Percentiles rank a stretch among this genome's conserved stretches.
These are phyloP conservation scores for Scarus forsteni DNA, from an alignment of 2,797 vertebrate species.

Conservation along the genomic window DNA sequence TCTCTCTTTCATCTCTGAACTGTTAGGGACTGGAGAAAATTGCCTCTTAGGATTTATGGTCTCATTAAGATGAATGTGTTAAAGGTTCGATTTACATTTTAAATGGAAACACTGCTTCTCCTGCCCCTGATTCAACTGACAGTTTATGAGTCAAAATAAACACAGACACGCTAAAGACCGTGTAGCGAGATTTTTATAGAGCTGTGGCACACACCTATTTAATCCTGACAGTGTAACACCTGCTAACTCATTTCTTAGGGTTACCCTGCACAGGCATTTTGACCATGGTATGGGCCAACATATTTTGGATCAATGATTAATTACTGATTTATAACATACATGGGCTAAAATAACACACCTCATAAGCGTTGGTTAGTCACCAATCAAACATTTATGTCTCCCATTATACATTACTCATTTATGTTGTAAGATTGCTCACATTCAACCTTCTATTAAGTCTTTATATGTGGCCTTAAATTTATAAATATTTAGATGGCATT, in stretches of 20 bases:
- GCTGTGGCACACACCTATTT: conserved; percentile 16
- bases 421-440: too few species aligned
- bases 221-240: conserved; percentile 22
- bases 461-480: too few species aligned
- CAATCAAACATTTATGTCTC: too few species aligned
- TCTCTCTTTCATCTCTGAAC: conserved; percentile 15
- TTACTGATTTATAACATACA: too few species aligned
- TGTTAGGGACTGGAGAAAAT: conserved; percentile 14
- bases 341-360: too few species aligned
- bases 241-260: conserved; percentile 25
- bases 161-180: conserved; percentile 61
- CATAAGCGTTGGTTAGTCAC: too few species aligned
- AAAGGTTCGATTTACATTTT: conserved; percentile 69
- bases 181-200: conserved; percentile 44
- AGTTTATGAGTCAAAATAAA: conserved; percentile 71
- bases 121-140: conserved; percentile 35
- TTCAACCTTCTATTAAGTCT: too few species aligned
- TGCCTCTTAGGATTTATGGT: conserved; percentile 57
- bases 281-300: neutral
- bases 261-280: conserved; percentile 35
- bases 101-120: conserved; percentile 67
- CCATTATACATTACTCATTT: too few species aligned
- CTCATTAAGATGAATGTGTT: conserved; percentile 62
- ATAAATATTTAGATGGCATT: too few species aligned
- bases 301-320: too few species aligned